Base-by-base conservation (phyloP, 1,140 invertebrate genomes). In the Dreissena polymorpha region DNA sequence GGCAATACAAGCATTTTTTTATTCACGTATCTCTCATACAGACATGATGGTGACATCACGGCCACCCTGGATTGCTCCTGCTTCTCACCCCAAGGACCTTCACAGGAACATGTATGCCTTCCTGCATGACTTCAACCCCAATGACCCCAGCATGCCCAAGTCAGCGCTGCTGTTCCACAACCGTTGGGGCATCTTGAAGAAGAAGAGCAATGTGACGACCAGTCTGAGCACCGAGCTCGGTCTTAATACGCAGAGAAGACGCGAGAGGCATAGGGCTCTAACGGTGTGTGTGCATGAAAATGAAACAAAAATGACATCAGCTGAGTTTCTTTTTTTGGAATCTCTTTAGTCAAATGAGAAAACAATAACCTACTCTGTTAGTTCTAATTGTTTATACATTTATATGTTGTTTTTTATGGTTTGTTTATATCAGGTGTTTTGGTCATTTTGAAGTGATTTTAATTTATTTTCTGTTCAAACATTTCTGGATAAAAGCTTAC, bases 61-160 rank as follows among this genome's bases (percentile, higher is more conserved):
- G 60, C 91, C 90, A 67, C 88, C 90, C 10, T 87, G 86, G 86
- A 27, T 60, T 87, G 90, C 90, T 16, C 85, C 88, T 18, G 88
- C 91, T 57, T 78, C 73, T 27, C 84, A 88, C 18, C 90, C 91
- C 23, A 89, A 90, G 77, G 91, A 92, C 74, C 68, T 92, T 7
- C 86, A 90, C 12, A 88, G 87, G 39, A 86, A 91, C 3, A 85
- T 85, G 50, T 84, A 89, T 70, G 90, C 90, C 21, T 78, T 91
- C 64, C 25, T 90, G 16, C 76, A 88, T 57, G 90, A 89, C 23
- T 85, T 80, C 18, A 91, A 91, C 71, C 86, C 90, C n/a, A 92
- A 92, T 83, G 90, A 91, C 67, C 91, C 90, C 21, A 86, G 84
- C 50, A 68, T 86, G 25, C 86, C 88, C 25, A 88, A 88, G 69